phyloP scores from a whole-genome alignment of 2,797 vertebrate genomes.

The Melanitta fusca region DNA sequence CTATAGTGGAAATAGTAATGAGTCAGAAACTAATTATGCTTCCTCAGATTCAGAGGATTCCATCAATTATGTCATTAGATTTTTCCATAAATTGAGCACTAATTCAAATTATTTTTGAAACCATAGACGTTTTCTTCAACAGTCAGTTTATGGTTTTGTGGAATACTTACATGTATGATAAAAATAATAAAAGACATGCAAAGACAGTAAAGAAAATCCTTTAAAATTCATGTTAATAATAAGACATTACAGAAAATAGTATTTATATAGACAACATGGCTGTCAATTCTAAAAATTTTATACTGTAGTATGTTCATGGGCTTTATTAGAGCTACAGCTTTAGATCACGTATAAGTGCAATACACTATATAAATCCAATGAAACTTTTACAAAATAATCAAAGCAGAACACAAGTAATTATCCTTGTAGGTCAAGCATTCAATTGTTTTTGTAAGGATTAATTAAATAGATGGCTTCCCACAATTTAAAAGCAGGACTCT shows the following conservation, averaged over 20 bases:
- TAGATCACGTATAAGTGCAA: not conserved
- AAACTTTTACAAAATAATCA: not conserved
- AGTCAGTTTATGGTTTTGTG: not conserved
- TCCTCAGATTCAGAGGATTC: not conserved
- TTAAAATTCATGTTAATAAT: not conserved
- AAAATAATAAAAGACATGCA: not conserved
- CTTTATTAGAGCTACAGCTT: not conserved
- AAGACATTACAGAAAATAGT: not conserved
- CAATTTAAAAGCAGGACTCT: not conserved
- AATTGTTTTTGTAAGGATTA: not conserved
- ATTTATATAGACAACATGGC: not conserved
- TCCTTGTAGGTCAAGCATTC: not conserved
- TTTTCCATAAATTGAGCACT: not conserved
- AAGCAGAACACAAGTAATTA: conserved; percentile 18
- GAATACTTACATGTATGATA: not conserved
- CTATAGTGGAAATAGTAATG: not conserved
- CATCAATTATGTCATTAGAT: not conserved
- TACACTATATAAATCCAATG: not conserved
- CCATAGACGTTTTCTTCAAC: not conserved
- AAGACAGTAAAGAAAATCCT: not conserved
- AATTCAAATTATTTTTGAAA: not conserved
- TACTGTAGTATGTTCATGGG: not conserved
- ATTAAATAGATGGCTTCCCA: not conserved
- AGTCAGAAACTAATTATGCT: not conserved
- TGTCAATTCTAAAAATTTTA: not conserved